Percentiles rank a stretch among this genome's conserved stretches.
phyloP scores from a whole-genome alignment of 2,888 invertebrate genomes.

The Folsomia manolachei region DNA sequence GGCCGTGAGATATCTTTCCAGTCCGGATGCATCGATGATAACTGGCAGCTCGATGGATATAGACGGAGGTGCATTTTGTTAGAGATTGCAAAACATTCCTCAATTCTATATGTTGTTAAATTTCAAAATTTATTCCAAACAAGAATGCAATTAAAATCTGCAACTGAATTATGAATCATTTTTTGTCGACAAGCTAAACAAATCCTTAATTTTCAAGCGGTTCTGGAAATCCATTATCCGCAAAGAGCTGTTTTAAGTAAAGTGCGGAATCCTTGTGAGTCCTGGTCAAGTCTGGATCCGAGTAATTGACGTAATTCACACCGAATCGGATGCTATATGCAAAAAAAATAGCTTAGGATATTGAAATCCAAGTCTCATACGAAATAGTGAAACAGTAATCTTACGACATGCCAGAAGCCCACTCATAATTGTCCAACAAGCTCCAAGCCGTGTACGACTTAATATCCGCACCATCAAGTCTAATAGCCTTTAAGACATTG shows the following conservation, averaged over 20 bases:
- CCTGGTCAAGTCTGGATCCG: slow-evolving; percentile 30
- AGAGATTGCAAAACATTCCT: too few species aligned
- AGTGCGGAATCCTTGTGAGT: slow-evolving; percentile 33
- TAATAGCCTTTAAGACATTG: slow-evolving; percentile 43
- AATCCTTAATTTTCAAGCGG: too few species aligned
- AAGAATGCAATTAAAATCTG: too few species aligned
- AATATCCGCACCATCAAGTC: slow-evolving; percentile 43
- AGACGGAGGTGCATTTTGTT: too few species aligned
- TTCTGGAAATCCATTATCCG: slow-evolving; percentile 34
- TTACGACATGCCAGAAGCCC: slow-evolving; percentile 33
- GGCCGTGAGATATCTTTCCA: slow-evolving; percentile 18
- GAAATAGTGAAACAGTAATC: background rate
- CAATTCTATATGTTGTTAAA: too few species aligned
- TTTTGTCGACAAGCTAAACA: too few species aligned
- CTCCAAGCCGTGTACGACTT: slow-evolving; percentile 47
- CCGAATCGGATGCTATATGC: slow-evolving; percentile 31
- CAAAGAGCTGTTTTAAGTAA: slow-evolving; percentile 29
- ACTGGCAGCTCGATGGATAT: slow-evolving; percentile 16
- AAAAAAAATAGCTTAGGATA: background rate
- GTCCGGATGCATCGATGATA: slow-evolving; percentile 19
- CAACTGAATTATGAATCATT: too few species aligned
- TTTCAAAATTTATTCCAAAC: too few species aligned
- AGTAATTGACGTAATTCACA: slow-evolving; percentile 31
- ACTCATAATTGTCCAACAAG: slow-evolving; percentile 47
- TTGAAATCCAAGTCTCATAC: background rate